Conservation (phyloP, 37 sponge, comb jelly and placozoan species). For the Aphrocallistes beatrix region DNA sequence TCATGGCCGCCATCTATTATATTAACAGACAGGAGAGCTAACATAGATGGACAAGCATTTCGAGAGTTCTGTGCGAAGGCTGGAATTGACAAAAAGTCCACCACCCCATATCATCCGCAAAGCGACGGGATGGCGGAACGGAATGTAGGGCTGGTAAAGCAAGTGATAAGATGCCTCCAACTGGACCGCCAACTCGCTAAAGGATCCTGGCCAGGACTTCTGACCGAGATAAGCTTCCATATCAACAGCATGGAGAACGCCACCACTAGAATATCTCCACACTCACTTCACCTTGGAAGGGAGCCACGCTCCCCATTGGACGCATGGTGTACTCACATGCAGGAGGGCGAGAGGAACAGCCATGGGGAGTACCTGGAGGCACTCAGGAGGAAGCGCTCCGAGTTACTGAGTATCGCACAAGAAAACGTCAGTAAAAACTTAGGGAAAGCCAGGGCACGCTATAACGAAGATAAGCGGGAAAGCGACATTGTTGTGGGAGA, state of each 20-base stretch:
- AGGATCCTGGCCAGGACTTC: conserved; percentile 1
- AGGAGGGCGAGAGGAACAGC: conserved; percentile 1
- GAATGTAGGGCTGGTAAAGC: conserved; percentile 1
- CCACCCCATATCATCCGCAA: background rate
- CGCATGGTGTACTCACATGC: background rate
- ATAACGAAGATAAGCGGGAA: background rate
- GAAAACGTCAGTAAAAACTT: background rate
- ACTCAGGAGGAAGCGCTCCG: background rate
- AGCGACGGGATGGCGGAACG: conserved; percentile 11
- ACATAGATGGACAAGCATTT: background rate
- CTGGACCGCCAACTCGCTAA: conserved; percentile 19
- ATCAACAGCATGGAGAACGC: background rate
- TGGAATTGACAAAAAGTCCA: background rate
- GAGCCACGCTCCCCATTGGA: background rate
- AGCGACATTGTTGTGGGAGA: background rate
- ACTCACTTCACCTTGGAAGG: background rate
- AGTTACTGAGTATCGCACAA: background rate
- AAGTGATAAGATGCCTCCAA: conserved; percentile 17
- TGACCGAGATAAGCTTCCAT: background rate
- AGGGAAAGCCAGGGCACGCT: background rate
- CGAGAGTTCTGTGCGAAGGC: conserved; percentile 17
- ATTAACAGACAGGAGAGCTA: conserved; percentile 2
- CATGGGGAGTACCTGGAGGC: background rate
- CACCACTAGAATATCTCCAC: background rate
- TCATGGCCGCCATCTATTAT: background rate